A percentile compares a stretch with the other conserved stretches of the same genome.
These are phyloP conservation scores for Corythoichthys intestinalis DNA, from an alignment of 2,113 vertebrate species.

Conservation along the genomic window DNA sequence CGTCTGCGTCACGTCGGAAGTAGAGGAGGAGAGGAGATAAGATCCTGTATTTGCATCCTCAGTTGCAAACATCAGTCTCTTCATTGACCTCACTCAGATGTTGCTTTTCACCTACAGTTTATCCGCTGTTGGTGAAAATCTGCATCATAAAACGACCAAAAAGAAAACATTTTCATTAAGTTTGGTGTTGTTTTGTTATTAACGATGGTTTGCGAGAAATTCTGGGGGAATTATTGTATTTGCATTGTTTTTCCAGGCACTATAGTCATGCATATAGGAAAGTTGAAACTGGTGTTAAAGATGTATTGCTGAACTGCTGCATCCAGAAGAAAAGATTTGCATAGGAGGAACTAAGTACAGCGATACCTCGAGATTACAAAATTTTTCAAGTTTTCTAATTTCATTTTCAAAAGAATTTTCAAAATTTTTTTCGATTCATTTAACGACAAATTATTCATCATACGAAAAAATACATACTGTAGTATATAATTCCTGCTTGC, in stretches of 20 bases:
- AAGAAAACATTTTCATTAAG: too few relatives aligned
- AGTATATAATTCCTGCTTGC: too few relatives aligned
- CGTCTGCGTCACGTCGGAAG: constrained; percentile 58
- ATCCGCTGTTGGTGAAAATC: neutral
- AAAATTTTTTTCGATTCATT: too few relatives aligned
- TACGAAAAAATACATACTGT: too few relatives aligned
- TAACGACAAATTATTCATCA: too few relatives aligned
- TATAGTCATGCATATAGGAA: neutral
- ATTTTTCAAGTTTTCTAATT: too few relatives aligned
- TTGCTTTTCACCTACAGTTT: constrained; percentile 18
- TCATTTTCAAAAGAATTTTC: too few relatives aligned
- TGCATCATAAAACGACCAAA: neutral
- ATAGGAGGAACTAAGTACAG: neutral
- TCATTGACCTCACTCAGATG: neutral
- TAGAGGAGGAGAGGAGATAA: neutral
- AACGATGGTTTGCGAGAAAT: too few relatives aligned
- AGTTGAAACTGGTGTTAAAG: neutral
- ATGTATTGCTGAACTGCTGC: neutral
- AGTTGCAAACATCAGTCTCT: constrained; percentile 22
- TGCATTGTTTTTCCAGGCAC: too few relatives aligned
- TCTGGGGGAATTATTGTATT: too few relatives aligned
- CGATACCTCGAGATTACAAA: neutral
- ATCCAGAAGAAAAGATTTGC: too few relatives aligned
- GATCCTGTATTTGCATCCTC: constrained; percentile 12
- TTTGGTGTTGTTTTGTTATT: too few relatives aligned